Evolutionary conservation across 2,888 invertebrate species (phyloP).

Genomic region (Prosopocoilus inquinatus): DNA sequence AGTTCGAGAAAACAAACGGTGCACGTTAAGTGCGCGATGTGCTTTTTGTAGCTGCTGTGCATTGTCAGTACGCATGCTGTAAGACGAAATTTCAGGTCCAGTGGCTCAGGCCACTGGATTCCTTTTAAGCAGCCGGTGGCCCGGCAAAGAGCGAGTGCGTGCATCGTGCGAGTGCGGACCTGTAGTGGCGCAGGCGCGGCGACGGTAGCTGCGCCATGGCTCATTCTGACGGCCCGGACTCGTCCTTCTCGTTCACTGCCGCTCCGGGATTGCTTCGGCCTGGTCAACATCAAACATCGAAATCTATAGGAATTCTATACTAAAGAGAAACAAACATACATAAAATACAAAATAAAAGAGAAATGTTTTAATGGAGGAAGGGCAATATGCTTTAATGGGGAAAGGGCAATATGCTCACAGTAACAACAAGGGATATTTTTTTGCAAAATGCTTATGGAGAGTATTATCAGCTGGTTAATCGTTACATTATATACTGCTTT

Average conservation of each 20-base stretch:
- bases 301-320: constrained; percentile 26
- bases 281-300: constrained; percentile 29
- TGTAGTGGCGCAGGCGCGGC: constrained; percentile 53
- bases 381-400: not conserved
- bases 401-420: not conserved
- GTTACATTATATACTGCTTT: too few relatives aligned
- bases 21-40: constrained; percentile 1
- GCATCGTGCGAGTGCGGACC: constrained; percentile 44
- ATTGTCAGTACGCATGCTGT: constrained; percentile 16
- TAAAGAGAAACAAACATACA: not conserved
- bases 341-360: too few relatives aligned
- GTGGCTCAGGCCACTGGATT: not conserved
- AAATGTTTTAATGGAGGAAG: too few relatives aligned
- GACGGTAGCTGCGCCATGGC: constrained; percentile 51
- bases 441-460: too few relatives aligned
- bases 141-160: constrained; percentile 23
- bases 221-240: constrained; percentile 46
- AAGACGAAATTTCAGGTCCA: constrained; percentile 1
- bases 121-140: not conserved
- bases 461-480: too few relatives aligned
- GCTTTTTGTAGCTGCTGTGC: constrained; percentile 23
- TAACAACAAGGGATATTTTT: too few relatives aligned
- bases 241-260: constrained; percentile 31
- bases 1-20: too few relatives aligned
- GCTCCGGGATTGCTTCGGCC: constrained; percentile 38